Evolutionary conservation across 2,113 vertebrate species (phyloP).

Genomic region (Microcebus ravelobensis): DNA sequence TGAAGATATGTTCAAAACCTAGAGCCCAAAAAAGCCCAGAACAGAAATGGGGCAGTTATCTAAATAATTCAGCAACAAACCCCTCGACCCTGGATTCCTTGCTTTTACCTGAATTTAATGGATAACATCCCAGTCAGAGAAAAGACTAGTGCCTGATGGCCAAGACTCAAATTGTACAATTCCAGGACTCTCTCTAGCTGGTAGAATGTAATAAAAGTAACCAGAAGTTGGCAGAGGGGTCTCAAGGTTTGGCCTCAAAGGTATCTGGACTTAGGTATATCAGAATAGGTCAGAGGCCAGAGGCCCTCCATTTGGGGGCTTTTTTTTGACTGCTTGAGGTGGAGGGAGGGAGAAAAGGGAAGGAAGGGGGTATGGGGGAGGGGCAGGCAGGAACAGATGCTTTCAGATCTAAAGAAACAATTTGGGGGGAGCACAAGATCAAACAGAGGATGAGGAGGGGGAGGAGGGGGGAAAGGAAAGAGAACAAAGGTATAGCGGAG

Average conservation of each 20-base stretch:
- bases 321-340: slow-evolving; percentile 49
- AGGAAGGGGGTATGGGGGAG: slow-evolving; percentile 30
- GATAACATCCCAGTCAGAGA: slow-evolving; percentile 6
- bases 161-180: background rate
- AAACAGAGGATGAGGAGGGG: slow-evolving; percentile 61
- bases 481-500: slow-evolving; percentile 76
- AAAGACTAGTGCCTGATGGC: background rate
- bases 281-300: background rate
- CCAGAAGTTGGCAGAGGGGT: background rate
- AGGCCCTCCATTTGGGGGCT: slow-evolving; percentile 41
- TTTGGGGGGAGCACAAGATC: slow-evolving; percentile 72
- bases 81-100: background rate
- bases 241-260: background rate
- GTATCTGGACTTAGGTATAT: background rate
- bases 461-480: slow-evolving; percentile 7
- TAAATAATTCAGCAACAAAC: slow-evolving; percentile 21
- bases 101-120: slow-evolving; percentile 43
- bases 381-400: slow-evolving; percentile 75
- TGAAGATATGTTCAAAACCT: background rate
- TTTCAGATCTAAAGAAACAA: slow-evolving; percentile 80
- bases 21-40: background rate
- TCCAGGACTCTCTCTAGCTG: background rate
- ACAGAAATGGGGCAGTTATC: background rate
- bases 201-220: slow-evolving; percentile 21
- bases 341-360: background rate